Evolutionary conservation across 2,113 vertebrate species (phyloP), one percentile per base, ranked within the genome.

Genomic region (Sprattus sprattus): DNA sequence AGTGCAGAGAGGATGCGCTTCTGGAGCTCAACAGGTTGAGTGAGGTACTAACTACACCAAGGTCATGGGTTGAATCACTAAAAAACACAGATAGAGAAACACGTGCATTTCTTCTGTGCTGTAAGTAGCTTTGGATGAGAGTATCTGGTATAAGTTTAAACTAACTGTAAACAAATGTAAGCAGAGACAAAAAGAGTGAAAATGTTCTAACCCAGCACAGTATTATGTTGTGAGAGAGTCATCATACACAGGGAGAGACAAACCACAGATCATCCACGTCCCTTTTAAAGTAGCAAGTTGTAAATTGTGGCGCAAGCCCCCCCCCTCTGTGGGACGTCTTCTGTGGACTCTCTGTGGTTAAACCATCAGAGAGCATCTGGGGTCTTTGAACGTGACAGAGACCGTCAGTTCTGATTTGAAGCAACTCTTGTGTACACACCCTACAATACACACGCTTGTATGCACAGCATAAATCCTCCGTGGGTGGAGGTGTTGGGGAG

Each of bases 321-420:
- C 39, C 39, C 39, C 2, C 39, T 64, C 25, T 32, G 25, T 75
- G 67, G 50, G 39, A 39, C 44, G 80, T 84, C 82, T 54, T 32
- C 81, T 49, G 82, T 67, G 80, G 81, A 83, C 83, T 57, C 80
- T 89, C 86, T 86, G 82, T 84, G 86, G 85, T 86, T 86, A 89
- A 85, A 81, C 78, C 84, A 28, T 89, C 49, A 71, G 64, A 84
- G n/a, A 28, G 64, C 82, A 81, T 84, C 81, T 22, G 15, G 67
- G 67, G 45, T 67, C 64, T 86, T 89, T 88, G 85, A 78, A 86
- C 64, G 60, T 84, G 82, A 86, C 88, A 86, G 80, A 57, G 67
- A 50, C 49, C 78, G 81, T 84, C 81, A 84, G 67, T 25, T 28
- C 20, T 81, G 75, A 32, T 85, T 64, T 60, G 46, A 83, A 84